Evolutionary conservation across 2,113 vertebrate genomes (phyloP).

Genomic region (Phylloscopus trochiloides): DNA sequence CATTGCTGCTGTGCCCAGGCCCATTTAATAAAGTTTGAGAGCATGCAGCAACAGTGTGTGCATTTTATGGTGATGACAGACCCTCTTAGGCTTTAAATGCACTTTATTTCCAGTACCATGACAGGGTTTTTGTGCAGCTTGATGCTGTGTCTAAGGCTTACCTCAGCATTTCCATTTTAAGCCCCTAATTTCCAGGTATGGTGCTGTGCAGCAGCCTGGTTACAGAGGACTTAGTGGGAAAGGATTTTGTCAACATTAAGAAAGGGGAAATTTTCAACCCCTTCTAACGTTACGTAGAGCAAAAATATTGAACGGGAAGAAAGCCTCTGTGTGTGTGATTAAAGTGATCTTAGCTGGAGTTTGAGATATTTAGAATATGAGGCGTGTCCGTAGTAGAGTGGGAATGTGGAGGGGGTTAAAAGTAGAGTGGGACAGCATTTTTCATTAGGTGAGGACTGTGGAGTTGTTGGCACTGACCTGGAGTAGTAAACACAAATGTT

Average conservation of each 20-base stretch:
- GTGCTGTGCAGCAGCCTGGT: not conserved
- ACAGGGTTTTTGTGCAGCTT: not conserved
- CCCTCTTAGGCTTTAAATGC: not conserved
- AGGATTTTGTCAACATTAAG: not conserved
- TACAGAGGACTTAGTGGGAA: not conserved
- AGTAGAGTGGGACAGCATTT: fast-evolving
- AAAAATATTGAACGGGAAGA: not conserved
- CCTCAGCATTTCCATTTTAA: not conserved
- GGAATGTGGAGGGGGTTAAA: fast-evolving
- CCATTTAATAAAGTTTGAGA: not conserved
- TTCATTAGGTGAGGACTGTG: not conserved
- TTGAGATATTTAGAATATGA: not conserved
- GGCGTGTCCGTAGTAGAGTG: too few relatives aligned
- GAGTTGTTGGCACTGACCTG: not conserved
- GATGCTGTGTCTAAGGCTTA: not conserved
- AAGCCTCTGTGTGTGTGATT: fast-evolving
- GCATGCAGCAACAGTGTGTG: not conserved
- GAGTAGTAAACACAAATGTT: not conserved
- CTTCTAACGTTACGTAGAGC: not conserved
- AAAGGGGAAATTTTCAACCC: not conserved
- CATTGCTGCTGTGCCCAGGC: not conserved
- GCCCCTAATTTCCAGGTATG: not conserved
- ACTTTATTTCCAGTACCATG: not conserved
- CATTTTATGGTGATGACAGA: not conserved
- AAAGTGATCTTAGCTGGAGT: not conserved